These are phyloP conservation scores for Hemicordylus capensis DNA, from an alignment of 2,113 vertebrate species.

Conservation along the genomic window DNA sequence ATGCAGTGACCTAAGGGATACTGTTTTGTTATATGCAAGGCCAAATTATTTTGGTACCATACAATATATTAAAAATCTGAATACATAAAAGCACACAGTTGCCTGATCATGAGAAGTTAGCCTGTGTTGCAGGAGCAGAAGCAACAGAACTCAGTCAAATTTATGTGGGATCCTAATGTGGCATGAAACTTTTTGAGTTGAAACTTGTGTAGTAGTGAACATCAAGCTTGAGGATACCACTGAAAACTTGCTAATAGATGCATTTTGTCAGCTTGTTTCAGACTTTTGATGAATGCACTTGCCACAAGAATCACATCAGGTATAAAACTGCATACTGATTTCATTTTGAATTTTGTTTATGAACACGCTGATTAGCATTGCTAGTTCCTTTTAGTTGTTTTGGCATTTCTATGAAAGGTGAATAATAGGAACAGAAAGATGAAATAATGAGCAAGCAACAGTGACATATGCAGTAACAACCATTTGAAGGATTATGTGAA, in stretches of 20 bases:
- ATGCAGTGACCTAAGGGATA: neutral
- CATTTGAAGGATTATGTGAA: conserved; percentile 41
- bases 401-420: conserved; percentile 56
- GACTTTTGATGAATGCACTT: conserved; percentile 63
- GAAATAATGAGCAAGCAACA: conserved; percentile 36
- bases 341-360: conserved; percentile 61
- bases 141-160: conserved; percentile 34
- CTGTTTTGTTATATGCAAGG: neutral
- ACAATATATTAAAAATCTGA: conserved; percentile 47
- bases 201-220: conserved; percentile 52
- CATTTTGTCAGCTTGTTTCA: conserved; percentile 60
- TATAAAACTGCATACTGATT: conserved; percentile 54
- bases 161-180: conserved; percentile 57
- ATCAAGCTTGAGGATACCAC: conserved; percentile 40
- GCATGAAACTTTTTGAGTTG: conserved; percentile 57
- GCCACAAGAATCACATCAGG: conserved; percentile 46
- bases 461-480: conserved; percentile 32
- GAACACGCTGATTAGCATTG: conserved; percentile 41
- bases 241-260: conserved; percentile 60
- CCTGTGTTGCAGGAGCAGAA: conserved; percentile 13
- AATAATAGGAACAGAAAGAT: conserved; percentile 36
- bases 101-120: conserved; percentile 19
- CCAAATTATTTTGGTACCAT: neutral
- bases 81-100: conserved; percentile 42
- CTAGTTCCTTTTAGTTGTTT: conserved; percentile 53